Evolutionary conservation across 2,113 vertebrate genomes (phyloP).

Genomic region (Tragelaphus buxtoni): DNA sequence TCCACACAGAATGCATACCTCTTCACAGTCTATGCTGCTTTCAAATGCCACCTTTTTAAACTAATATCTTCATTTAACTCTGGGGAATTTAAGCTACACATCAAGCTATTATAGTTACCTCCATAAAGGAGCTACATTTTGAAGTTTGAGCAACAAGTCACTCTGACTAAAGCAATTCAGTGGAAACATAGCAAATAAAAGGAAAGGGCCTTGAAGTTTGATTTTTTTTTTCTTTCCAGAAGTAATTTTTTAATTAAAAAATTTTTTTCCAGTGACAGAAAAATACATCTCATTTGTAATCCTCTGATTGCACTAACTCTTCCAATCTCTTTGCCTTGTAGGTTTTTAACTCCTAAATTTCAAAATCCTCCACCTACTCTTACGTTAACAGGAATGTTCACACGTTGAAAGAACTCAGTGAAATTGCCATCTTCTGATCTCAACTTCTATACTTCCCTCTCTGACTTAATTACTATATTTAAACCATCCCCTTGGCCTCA

Average conservation of each 20-base stretch:
- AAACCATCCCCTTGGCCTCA: neutral
- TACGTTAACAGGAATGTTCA: neutral
- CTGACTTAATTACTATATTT: neutral
- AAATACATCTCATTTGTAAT: neutral
- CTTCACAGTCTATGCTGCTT: neutral
- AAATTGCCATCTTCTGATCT: neutral
- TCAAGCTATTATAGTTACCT: neutral
- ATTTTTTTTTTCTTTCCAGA: neutral
- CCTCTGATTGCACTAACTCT: neutral
- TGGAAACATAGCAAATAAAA: neutral
- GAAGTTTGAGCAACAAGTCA: neutral
- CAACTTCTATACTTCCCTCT: neutral
- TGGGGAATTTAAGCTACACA: neutral
- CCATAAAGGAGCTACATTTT: neutral
- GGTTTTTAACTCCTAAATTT: neutral
- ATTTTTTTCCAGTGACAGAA: neutral
- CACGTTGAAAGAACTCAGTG: neutral
- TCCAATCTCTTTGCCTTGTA: neutral
- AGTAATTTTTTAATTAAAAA: neutral
- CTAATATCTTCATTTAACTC: conserved; percentile 52
- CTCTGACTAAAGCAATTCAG: neutral
- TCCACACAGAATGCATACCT: neutral
- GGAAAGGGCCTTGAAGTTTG: neutral
- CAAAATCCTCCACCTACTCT: neutral
- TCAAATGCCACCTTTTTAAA: conserved; percentile 36